Conservation (phyloP, 2,113 vertebrate genomes). For the Peucedramus taeniatus region DNA sequence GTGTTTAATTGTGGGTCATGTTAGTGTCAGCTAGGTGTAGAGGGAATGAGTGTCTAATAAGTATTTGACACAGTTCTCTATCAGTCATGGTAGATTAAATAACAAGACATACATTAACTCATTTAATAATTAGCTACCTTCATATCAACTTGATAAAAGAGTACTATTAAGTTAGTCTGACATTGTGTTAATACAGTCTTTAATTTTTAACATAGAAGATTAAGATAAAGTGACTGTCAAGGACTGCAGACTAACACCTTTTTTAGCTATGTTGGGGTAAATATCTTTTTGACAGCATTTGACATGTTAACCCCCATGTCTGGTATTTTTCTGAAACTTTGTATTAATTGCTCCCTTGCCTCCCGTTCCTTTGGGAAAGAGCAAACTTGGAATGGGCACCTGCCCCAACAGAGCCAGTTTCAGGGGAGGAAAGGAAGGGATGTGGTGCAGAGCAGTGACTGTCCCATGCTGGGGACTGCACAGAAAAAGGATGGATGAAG, state of each 20-base stretch:
- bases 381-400: background rate
- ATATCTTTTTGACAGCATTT: background rate
- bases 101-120: constrained; percentile 44
- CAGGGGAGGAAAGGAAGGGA: background rate
- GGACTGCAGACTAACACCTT: background rate
- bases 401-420: background rate
- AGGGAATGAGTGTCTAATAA: constrained; percentile 18
- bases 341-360: background rate
- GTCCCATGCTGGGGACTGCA: rapidly evolving
- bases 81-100: constrained; percentile 55
- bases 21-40: constrained; percentile 34
- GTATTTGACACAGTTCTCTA: constrained; percentile 28
- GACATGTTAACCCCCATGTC: background rate
- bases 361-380: background rate
- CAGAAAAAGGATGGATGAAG: background rate
- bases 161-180: constrained; percentile 44
- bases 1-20: background rate
- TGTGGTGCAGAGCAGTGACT: background rate
- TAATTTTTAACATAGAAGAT: constrained; percentile 49
- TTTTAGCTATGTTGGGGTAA: background rate
- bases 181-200: constrained; percentile 43
- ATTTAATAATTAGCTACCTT: constrained; percentile 60
- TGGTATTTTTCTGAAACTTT: background rate
- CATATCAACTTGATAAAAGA: constrained; percentile 56
- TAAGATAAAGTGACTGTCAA: constrained; percentile 12